Evolutionary conservation across 1,140 invertebrate species (phyloP), one percentile per base, ranked within the genome.

Genomic region (Globodera ellingtonae): DNA sequence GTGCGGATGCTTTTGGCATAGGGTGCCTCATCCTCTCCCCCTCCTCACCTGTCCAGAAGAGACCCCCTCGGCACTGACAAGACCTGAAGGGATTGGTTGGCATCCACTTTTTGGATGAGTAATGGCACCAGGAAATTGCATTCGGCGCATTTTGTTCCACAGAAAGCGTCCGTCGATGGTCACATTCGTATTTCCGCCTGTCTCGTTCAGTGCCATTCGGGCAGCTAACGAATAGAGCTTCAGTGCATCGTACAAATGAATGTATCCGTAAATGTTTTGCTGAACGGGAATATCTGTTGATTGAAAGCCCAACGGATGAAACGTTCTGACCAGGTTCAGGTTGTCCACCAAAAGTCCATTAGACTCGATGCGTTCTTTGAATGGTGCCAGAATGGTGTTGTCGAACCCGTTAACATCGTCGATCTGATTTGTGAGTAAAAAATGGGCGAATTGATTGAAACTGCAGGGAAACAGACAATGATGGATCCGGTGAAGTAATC

Each of bases 351-450:
- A 78, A 35, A 88, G 71, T 72, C 86, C 86, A 72, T 83, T 81
- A 18, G 83, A 70, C 73, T 87, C 84, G 13, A 87, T 56, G 50
- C 81, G 72, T 75, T 87, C 86, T 62, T 81, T 80, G 79, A 87
- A 87, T 0, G 86, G 86, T 69, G 85, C 83, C 4, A 87, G 70
- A 71, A 87, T 76, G 13, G 86, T 83, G 56, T 87, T 82, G 67
- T 87, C 86, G 72, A 87, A 87, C 1, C 86, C 86, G 76, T 87
- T 87, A 4, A 86, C 83, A 79, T 87, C 86, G 76, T 87, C 86
- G 65, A 87, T 87, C 86, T 87, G 46, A 24, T 24, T 24, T 24
- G 24, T 67, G 80, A 9, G 9, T n/a, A 59, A 67, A 59, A 67
- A 6, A 52, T 24, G 44, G 69, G 44, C 13, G 44, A 69, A 69